Conservation (phyloP, 2,113 vertebrate species). For the Hucho hucho region DNA sequence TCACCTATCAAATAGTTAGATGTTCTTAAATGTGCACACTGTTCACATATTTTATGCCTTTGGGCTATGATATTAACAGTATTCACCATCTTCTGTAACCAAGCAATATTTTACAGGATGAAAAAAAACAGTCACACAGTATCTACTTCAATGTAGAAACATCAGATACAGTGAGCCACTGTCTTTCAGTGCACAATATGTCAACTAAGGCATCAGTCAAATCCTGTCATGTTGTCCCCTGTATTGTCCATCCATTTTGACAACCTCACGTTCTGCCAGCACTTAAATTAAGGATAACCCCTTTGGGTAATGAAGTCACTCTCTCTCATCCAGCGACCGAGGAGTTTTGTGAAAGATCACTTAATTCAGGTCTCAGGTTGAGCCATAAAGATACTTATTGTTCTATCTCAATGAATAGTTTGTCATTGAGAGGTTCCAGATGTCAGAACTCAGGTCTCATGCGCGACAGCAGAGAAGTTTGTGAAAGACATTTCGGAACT, state of each 20-base stretch:
- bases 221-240: neutral
- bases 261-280: neutral
- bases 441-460: conserved; percentile 22
- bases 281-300: neutral
- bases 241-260: neutral
- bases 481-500: conserved; percentile 76
- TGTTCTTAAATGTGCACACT: conserved; percentile 32
- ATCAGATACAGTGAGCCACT: neutral
- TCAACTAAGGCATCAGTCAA: neutral
- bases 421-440: neutral
- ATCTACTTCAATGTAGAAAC: neutral
- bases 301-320: neutral
- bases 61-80: conserved; percentile 52
- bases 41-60: conserved; percentile 64
- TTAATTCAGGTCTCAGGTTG: neutral
- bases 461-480: conserved; percentile 69
- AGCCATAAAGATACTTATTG: neutral
- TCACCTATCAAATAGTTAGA: conserved; percentile 23
- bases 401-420: neutral
- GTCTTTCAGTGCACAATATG: neutral
- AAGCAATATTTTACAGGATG: conserved; percentile 37
- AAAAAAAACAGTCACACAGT: conserved; percentile 1
- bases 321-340: neutral
- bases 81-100: conserved; percentile 37
- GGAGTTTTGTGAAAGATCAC: neutral